These are phyloP conservation scores for Megaceryle maxima DNA, from an alignment of 2,113 vertebrate genomes.

Conservation along the genomic window DNA sequence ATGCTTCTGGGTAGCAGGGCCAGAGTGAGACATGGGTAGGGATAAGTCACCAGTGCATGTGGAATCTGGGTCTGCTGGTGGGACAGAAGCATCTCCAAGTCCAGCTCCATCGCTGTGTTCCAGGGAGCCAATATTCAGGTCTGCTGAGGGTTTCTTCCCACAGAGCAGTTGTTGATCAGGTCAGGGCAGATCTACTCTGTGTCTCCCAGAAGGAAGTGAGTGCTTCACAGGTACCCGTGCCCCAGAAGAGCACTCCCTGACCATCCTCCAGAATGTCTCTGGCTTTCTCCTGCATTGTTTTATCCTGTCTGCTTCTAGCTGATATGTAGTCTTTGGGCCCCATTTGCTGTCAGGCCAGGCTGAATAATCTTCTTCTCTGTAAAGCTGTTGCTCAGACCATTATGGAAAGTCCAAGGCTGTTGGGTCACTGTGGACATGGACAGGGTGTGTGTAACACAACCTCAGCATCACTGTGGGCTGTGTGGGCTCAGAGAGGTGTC, in stretches of 20 bases:
- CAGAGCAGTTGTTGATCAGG: not conserved
- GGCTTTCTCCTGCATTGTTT: not conserved
- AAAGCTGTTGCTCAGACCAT: not conserved
- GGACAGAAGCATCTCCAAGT: not conserved
- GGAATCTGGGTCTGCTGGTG: not conserved
- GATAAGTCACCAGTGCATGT: rapidly evolving
- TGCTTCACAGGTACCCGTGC: not conserved
- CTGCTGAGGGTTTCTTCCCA: not conserved
- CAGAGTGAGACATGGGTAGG: rapidly evolving
- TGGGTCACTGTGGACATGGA: not conserved
- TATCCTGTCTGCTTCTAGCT: not conserved
- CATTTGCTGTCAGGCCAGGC: not conserved
- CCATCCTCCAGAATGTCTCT: not conserved
- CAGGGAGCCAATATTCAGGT: not conserved
- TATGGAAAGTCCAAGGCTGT: rapidly evolving
- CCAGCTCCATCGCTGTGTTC: not conserved
- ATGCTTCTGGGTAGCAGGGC: not conserved
- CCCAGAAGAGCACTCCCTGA: not conserved
- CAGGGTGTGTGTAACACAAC: not conserved
- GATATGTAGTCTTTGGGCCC: not conserved
- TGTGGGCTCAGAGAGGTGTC: rapidly evolving
- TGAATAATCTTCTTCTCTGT: not conserved
- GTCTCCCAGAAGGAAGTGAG: not conserved
- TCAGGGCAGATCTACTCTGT: not conserved
- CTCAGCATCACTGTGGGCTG: not conserved